phyloP scores from a whole-genome alignment of 1,140 invertebrate genomes.

The Thalassaphorura encarpata region DNA sequence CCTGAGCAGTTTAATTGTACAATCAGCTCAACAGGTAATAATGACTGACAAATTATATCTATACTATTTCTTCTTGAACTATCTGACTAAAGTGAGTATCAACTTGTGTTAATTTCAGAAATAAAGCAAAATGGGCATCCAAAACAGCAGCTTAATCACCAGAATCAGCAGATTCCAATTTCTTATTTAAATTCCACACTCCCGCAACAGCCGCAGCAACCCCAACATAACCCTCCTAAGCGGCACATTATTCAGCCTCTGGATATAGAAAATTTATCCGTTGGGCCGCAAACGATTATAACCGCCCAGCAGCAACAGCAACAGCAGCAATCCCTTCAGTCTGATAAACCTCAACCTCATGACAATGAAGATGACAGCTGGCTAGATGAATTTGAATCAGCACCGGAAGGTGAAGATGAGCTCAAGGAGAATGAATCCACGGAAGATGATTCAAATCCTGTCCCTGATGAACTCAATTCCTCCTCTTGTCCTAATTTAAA shows the following conservation, averaged over 20 bases:
- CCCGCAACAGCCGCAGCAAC: not conserved
- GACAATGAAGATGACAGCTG: slow-evolving; percentile 7
- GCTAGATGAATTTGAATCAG: slow-evolving; percentile 23
- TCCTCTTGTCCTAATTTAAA: not conserved
- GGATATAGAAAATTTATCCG: not conserved
- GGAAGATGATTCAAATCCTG: not conserved
- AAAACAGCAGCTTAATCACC: not conserved
- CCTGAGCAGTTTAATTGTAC: slow-evolving; percentile 15
- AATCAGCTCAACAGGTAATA: no score
- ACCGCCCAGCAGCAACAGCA: not conserved
- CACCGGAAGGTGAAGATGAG: slow-evolving; percentile 6
- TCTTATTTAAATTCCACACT: no score
- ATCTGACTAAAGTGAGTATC: no score
- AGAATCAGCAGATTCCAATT: no score
- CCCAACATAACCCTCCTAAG: not conserved
- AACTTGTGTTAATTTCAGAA: no score
- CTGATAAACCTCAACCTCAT: not conserved
- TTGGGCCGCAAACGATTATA: not conserved
- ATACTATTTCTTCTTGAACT: no score
- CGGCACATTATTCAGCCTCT: slow-evolving; percentile 1
- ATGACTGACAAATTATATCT: no score
- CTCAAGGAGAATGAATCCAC: not conserved
- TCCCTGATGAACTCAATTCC: not conserved
- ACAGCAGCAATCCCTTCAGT: not conserved
- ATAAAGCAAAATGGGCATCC: not conserved